Conservation (phyloP, 1,140 invertebrate species). For the Potamilus streckersoni region DNA sequence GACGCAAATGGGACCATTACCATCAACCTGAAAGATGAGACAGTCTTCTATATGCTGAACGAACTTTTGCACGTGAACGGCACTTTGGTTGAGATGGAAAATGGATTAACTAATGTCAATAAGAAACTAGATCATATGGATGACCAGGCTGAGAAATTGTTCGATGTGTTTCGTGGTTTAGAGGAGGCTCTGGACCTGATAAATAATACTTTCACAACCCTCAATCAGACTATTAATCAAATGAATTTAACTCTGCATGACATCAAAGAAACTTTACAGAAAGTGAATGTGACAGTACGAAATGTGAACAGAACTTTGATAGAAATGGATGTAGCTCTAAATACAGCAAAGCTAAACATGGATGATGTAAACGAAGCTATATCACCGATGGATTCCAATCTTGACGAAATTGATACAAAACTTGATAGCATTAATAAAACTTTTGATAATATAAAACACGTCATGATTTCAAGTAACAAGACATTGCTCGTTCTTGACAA, state of each 20-base stretch:
- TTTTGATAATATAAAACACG: slow-evolving; percentile 6
- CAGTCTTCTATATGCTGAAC: slow-evolving; percentile 17
- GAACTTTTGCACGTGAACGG: slow-evolving; percentile 29
- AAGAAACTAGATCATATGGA: slow-evolving; percentile 11
- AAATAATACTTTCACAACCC: neutral
- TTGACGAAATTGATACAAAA: slow-evolving; percentile 11
- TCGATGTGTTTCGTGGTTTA: no score
- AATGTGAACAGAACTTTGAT: slow-evolving; percentile 11
- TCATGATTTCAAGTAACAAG: slow-evolving; percentile 2
- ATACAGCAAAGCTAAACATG: neutral
- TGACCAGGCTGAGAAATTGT: neutral
- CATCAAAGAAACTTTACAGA: slow-evolving; percentile 10
- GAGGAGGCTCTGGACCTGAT: neutral
- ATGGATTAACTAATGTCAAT: slow-evolving; percentile 28
- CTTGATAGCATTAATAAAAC: slow-evolving; percentile 21
- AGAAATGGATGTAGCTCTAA: slow-evolving; percentile 8
- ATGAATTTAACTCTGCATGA: slow-evolving; percentile 18
- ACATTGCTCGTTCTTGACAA: neutral
- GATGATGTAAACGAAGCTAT: neutral
- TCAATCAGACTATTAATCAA: slow-evolving; percentile 14
- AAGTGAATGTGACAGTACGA: slow-evolving; percentile 12
- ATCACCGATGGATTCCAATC: slow-evolving; percentile 4
- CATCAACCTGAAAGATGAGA: slow-evolving; percentile 13
- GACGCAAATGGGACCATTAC: slow-evolving; percentile 1
- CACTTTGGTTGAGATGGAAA: slow-evolving; percentile 16